These are phyloP conservation scores for Pissodes strobi DNA, from an alignment of 1,140 invertebrate species.

Conservation along the genomic window DNA sequence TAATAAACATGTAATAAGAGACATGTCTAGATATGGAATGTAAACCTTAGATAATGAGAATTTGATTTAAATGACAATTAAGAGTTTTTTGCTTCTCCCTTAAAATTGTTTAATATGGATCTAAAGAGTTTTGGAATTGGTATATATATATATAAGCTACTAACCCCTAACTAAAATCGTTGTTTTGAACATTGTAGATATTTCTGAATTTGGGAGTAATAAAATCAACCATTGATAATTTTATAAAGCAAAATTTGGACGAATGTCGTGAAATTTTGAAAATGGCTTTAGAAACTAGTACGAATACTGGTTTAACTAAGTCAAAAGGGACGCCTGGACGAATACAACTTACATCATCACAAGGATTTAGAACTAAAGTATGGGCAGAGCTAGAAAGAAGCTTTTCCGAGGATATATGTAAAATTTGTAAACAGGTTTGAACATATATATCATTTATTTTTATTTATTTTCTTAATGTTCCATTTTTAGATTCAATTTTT, in stretches of 20 bases:
- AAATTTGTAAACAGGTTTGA: conserved; percentile 68
- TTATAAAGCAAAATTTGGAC: conserved; percentile 60
- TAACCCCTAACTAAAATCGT: too few relatives aligned
- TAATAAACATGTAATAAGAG: too few relatives aligned
- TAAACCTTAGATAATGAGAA: too few relatives aligned
- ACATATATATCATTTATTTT: too few relatives aligned
- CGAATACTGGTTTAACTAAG: conserved; percentile 32
- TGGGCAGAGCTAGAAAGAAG: conserved; percentile 81
- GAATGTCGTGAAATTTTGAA: conserved; percentile 64
- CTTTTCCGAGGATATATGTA: conserved; percentile 72
- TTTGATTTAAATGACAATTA: too few relatives aligned
- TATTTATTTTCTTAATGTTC: neutral
- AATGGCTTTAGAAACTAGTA: conserved; percentile 62
- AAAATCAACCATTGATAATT: conserved; percentile 61
- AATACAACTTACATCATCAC: conserved; percentile 69
- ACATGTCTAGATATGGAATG: too few relatives aligned
- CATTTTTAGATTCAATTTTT: conserved; percentile 56
- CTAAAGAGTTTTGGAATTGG: too few relatives aligned
- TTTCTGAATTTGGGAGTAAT: conserved; percentile 72
- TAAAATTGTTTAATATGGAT: too few relatives aligned
- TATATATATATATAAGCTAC: too few relatives aligned
- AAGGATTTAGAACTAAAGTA: conserved; percentile 72
- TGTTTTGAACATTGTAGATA: too few relatives aligned
- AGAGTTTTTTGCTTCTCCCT: too few relatives aligned
- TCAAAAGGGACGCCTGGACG: conserved; percentile 67